Percentiles rank a stretch among this genome's conserved stretches.
Evolutionary conservation across 2,797 vertebrate species (phyloP).

Genomic region (Glossophaga mutica): DNA sequence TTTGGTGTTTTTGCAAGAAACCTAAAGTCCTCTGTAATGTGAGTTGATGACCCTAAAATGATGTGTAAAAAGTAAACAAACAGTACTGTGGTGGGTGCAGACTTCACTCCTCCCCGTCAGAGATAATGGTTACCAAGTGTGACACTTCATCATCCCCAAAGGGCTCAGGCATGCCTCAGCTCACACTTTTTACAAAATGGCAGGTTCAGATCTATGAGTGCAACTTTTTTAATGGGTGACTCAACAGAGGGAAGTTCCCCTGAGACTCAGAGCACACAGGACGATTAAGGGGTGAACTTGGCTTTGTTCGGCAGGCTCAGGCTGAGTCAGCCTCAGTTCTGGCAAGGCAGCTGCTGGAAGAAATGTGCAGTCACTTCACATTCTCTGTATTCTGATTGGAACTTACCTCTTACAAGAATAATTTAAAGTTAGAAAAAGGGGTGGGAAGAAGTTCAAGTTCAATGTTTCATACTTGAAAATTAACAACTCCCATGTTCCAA

Average conservation of each 20-base stretch:
- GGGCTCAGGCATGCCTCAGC: neutral
- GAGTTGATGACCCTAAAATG: slow-evolving; percentile 32
- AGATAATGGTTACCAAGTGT: neutral
- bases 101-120: neutral
- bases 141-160: neutral
- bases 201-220: neutral
- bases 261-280: neutral
- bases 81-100: neutral
- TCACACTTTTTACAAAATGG: slow-evolving; percentile 14
- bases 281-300: neutral
- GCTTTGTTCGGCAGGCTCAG: slow-evolving; percentile 1
- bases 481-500: neutral
- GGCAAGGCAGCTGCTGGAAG: slow-evolving; percentile 49
- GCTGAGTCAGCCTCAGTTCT: slow-evolving; percentile 52
- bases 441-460: neutral
- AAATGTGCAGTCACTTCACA: slow-evolving; percentile 26
- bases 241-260: slow-evolving; percentile 13
- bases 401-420: slow-evolving; percentile 42
- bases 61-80: neutral
- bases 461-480: slow-evolving; percentile 48
- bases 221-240: slow-evolving; percentile 6
- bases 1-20: slow-evolving; percentile 13
- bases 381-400: slow-evolving; percentile 24
- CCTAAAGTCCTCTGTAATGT: slow-evolving; percentile 22
- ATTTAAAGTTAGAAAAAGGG: slow-evolving; percentile 27